Evolutionary conservation across 2,797 vertebrate genomes (phyloP), one percentile per base, ranked within the genome.

Genomic region (Acridotheres tristis): DNA sequence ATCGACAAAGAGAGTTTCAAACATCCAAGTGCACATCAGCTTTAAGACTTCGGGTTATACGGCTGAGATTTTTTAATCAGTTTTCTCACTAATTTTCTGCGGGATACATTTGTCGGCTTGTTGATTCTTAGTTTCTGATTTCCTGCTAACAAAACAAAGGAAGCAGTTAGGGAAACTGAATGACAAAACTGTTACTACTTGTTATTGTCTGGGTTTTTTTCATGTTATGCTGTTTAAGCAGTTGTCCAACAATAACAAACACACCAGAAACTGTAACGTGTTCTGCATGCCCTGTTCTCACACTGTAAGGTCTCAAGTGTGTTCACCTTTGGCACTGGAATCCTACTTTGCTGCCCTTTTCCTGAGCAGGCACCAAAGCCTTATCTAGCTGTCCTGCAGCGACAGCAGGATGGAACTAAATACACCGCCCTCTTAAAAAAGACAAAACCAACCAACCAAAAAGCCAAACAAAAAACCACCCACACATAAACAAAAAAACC

Each of bases 91-190:
- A 62, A 34, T 86, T 73, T 97, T 91, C 82, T 85, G 69, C 38
- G 82, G 47, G 22, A 47, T 14, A 13, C 38, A 25, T 68, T 94
- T 4, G 4, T 42, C 59, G 88, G 51, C 66, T 73, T 97, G 53
- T 55, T 72, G 66, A 86, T 77, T 40, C n/a, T 59, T 2, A 6
- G 69, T 45, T 95, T 96, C 88, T 59, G 69, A 78, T 36, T 87
- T 62, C 89, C 94, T 95, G 92, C 94, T 97, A 85, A 94, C 21
- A 91, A 94, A 94, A 94, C 40, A 94, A 95, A 83, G 85, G 65
- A 88, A 93, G 53, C 18, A 74, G 42, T 96, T 86, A 94, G 26
- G 27, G 26, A 92, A 93, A 88, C 23, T 69, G 43, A 8, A 42
- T 4, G 30, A 66, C 19, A 76, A 78, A 78, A 71, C 6, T 55